Evolutionary conservation across 2,797 vertebrate species (phyloP), one percentile per base, ranked within the genome.

Genomic region (Sebastes nivosus): DNA sequence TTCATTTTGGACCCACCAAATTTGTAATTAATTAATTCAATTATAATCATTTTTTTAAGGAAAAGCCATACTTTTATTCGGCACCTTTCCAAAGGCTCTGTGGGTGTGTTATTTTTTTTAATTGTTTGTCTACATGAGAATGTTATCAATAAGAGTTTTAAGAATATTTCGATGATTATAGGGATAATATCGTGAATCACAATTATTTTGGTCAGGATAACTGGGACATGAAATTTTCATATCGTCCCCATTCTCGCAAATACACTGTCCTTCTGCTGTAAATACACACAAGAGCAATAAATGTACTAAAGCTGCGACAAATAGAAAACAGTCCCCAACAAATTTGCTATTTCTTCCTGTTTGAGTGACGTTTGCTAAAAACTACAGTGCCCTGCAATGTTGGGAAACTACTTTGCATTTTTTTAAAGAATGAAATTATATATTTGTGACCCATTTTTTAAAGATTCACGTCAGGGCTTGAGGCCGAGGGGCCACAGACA

Each of bases 21-120:
- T 38, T 13, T 13, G 12, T 38, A 2, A 38, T 38, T 38, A 13
- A 38, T 38, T 38, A 13, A 38, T 13, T 36, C 12, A 38, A 38
- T 38, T 38, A 13, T 38, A 38, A 38, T 32, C 0, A 30, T 12
- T 42, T 42, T 42, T 42, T 42, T 16, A 42, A 42, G 38, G 14
- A 7, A 42, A 16, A 42, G 38, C 38, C 0, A 42, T 42, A 3
- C 38, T 42, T 1, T 42, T 42, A 42, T 42, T 42, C 14, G 14
- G 14, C 38, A 42, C 6, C 14, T 42, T 42, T 42, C 2, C 0
- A 42, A 16, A 42, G 38, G 0, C 0, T 42, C 14, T 1, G 1
- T 16, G 14, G 38, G 38, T 42, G 13, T 42, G 0, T 42, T 42
- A 42, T 42, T 42, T 42, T 3, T 38, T 42, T 16, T 3, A 6